These are phyloP conservation scores for Australoheros scitulus DNA, from an alignment of 2,113 vertebrate species.

Conservation along the genomic window DNA sequence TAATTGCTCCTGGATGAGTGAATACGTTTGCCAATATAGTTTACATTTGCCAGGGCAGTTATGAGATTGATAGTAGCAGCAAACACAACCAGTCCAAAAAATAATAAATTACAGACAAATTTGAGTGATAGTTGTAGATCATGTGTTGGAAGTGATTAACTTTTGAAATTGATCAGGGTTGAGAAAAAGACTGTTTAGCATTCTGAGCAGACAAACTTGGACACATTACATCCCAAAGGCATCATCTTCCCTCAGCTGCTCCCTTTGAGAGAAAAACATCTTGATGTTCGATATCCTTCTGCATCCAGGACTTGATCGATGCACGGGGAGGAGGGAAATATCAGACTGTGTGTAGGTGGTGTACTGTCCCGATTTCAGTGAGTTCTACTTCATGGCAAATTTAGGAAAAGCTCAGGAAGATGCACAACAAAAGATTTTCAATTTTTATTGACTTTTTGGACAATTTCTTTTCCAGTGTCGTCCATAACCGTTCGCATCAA, in stretches of 20 bases:
- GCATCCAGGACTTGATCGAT: neutral
- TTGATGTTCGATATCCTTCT: no score
- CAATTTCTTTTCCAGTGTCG: conserved; percentile 97
- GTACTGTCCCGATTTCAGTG: neutral
- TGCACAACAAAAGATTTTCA: conserved; percentile 63
- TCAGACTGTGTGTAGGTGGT: neutral
- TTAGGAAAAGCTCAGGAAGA: neutral
- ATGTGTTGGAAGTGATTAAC: neutral
- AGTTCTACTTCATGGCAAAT: neutral
- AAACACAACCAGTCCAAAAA: no score
- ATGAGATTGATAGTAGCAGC: no score
- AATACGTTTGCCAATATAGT: no score
- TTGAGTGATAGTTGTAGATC: no score
- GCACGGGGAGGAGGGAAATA: neutral
- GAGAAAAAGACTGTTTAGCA: neutral
- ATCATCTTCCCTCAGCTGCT: neutral
- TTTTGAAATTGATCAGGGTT: neutral
- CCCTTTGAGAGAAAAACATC: neutral
- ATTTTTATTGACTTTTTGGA: conserved; percentile 91
- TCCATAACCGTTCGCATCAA: conserved; percentile 87
- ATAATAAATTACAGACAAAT: no score
- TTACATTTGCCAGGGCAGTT: no score
- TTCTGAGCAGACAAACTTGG: no score
- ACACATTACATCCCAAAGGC: neutral
- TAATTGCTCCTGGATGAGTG: no score